These are phyloP conservation scores for Ectropis grisescens DNA, from an alignment of 1,140 invertebrate species.

Conservation along the genomic window DNA sequence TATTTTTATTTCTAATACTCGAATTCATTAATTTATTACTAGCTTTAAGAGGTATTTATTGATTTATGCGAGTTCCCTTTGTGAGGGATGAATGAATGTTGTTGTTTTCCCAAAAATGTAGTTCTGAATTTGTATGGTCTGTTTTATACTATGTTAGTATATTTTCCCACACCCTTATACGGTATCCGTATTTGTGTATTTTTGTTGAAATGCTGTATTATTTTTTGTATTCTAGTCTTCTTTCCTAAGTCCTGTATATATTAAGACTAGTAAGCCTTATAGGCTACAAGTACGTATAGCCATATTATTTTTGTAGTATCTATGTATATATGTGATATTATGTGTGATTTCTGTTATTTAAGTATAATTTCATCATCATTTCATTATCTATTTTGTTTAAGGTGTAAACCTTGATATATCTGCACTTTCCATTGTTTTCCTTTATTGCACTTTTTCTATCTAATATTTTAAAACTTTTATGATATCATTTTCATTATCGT, in stretches of 20 bases:
- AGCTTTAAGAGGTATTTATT: constrained; percentile 48
- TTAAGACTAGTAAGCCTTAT: constrained; percentile 10
- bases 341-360: constrained; percentile 1
- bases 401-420: no score
- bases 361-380: constrained; percentile 2
- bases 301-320: constrained; percentile 11
- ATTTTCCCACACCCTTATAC: constrained; percentile 47
- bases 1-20: no score
- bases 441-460: constrained; percentile 18
- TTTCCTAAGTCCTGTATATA: constrained; percentile 27
- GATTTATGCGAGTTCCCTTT: constrained; percentile 38
- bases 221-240: constrained; percentile 39
- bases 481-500: constrained; percentile 15
- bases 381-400: constrained; percentile 4
- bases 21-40: constrained; percentile 39
- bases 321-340: constrained; percentile 1
- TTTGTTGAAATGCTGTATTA: constrained; percentile 33
- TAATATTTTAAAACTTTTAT: constrained; percentile 32
- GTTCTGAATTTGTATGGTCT: constrained; percentile 59
- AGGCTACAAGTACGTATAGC: neutral
- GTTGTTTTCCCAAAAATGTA: constrained; percentile 41
- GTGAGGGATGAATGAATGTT: constrained; percentile 43
- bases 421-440: constrained; percentile 3
- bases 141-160: constrained; percentile 62
- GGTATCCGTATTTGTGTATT: constrained; percentile 66